Evolutionary conservation across 2,113 vertebrate species (phyloP).

Genomic region (Chaetura pelagica): DNA sequence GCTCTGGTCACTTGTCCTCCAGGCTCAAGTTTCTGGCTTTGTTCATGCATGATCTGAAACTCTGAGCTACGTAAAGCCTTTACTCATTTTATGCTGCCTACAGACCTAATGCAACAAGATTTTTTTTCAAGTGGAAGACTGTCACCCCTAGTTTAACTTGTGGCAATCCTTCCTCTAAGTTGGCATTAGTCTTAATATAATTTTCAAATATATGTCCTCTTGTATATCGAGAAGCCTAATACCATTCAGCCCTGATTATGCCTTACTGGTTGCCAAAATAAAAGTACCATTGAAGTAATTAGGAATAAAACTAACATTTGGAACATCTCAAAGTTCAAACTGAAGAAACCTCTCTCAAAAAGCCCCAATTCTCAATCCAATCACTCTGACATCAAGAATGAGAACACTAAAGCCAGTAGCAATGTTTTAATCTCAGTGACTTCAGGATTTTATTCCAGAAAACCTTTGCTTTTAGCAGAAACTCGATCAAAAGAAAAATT

Average conservation of each 20-base stretch:
- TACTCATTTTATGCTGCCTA: neutral
- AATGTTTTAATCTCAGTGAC: neutral
- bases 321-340: neutral
- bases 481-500: neutral
- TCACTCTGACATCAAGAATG: neutral
- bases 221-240: neutral
- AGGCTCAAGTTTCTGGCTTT: neutral
- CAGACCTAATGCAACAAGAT: neutral
- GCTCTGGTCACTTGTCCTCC: neutral
- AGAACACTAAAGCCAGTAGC: neutral
- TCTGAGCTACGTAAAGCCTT: neutral
- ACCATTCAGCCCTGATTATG: neutral
- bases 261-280: neutral
- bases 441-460: neutral
- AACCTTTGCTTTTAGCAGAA: neutral
- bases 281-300: neutral
- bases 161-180: neutral
- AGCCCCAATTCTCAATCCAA: neutral
- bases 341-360: neutral
- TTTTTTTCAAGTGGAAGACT: neutral
- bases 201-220: neutral
- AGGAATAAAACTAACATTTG: neutral
- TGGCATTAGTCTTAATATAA: neutral
- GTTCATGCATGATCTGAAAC: neutral
- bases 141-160: neutral